Conservation (phyloP, 2,888 invertebrate species). For the Cephus sareptanus region DNA sequence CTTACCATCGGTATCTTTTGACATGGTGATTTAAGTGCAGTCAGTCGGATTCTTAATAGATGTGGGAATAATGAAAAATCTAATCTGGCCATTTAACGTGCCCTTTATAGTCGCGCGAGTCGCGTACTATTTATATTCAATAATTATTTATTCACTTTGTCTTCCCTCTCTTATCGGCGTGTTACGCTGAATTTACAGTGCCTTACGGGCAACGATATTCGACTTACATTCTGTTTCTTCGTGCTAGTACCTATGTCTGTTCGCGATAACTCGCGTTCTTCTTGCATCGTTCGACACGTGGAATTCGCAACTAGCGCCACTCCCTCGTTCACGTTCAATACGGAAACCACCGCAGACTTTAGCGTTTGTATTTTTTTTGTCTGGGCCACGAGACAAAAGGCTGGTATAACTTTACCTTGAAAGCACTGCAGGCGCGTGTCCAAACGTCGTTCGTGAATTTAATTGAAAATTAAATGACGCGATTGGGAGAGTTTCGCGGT, state of each 20-base stretch:
- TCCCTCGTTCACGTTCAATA: not conserved
- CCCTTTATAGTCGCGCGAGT: not conserved
- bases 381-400: not conserved
- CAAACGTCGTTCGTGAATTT: not conserved
- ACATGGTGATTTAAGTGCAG: not conserved
- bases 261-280: not conserved
- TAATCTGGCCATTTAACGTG: not conserved
- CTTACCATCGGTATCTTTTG: not conserved
- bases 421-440: not conserved
- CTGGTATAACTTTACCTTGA: not conserved
- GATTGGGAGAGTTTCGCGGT: slow-evolving; percentile 33
- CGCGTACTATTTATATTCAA: not conserved
- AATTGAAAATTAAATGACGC: slow-evolving; percentile 16
- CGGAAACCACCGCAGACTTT: not conserved
- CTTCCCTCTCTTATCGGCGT: not conserved
- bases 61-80: not conserved
- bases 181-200: no score
- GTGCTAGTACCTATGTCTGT: not conserved
- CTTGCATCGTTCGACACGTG: not conserved
- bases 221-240: not conserved
- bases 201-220: not conserved
- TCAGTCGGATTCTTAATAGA: not conserved
- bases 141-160: not conserved
- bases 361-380: not conserved
- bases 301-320: not conserved